These are phyloP conservation scores for Lysiphlebus fabarum DNA, from an alignment of 1,140 invertebrate genomes.

Conservation along the genomic window DNA sequence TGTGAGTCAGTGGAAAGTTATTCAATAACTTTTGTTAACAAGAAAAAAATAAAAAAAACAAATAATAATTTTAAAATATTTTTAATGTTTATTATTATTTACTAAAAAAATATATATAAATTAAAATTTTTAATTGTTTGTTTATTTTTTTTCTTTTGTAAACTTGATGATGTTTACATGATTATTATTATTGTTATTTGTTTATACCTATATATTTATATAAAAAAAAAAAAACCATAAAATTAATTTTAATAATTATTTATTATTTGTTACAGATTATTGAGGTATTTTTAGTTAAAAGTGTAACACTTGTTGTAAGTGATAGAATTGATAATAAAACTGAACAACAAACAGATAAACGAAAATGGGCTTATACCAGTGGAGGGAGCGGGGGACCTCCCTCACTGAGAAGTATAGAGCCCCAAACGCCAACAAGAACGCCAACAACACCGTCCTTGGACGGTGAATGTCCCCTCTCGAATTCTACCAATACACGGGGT, in stretches of 20 bases:
- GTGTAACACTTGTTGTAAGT: slow-evolving; percentile 59
- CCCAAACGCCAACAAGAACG: slow-evolving; percentile 45
- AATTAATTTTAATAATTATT: too few species aligned
- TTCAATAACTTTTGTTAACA: neutral
- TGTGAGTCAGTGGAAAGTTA: too few species aligned
- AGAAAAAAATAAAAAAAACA: neutral
- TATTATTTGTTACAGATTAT: slow-evolving; percentile 48
- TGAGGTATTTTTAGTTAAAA: slow-evolving; percentile 60
- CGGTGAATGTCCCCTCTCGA: slow-evolving; percentile 50
- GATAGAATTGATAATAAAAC: slow-evolving; percentile 53
- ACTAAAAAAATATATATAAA: too few species aligned
- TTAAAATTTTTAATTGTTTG: too few species aligned
- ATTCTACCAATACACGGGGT: slow-evolving; percentile 47
- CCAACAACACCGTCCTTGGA: slow-evolving; percentile 50
- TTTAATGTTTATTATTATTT: too few species aligned
- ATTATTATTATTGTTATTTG: too few species aligned
- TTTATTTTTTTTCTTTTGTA: too few species aligned
- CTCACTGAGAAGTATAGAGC: slow-evolving; percentile 49
- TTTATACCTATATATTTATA: too few species aligned
- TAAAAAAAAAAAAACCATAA: too few species aligned
- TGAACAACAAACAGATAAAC: slow-evolving; percentile 34
- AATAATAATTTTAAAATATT: too few species aligned
- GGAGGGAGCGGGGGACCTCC: slow-evolving; percentile 49
- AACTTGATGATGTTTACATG: too few species aligned
- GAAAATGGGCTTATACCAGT: slow-evolving; percentile 50